Evolutionary conservation across 2,113 vertebrate genomes (phyloP).

Genomic region (Dolichallabes microphthalmus): DNA sequence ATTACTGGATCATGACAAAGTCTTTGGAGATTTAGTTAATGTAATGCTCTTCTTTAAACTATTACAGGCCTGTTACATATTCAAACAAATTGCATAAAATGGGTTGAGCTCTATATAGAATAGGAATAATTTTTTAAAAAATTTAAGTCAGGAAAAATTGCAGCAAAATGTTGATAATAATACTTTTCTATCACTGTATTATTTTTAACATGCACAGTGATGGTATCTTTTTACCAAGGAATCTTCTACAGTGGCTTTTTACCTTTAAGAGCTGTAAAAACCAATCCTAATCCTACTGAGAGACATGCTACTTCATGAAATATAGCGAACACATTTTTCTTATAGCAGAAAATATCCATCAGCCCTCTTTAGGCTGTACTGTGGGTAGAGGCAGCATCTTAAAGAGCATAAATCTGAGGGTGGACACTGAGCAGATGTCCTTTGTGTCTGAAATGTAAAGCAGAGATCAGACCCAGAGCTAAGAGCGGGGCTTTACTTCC

Average conservation of each 20-base stretch:
- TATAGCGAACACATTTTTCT: constrained; percentile 20
- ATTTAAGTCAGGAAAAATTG: no score
- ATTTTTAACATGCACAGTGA: background rate
- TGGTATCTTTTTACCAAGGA: constrained; percentile 3
- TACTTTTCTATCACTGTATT: background rate
- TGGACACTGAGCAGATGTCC: constrained; percentile 82
- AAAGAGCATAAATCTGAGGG: constrained; percentile 89
- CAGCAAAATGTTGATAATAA: background rate
- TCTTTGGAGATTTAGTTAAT: constrained; percentile 18
- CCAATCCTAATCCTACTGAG: background rate
- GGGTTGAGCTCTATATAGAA: background rate
- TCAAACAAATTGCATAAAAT: background rate
- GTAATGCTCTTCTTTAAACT: constrained; percentile 19
- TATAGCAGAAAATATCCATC: constrained; percentile 39
- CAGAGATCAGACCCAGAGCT: constrained; percentile 50
- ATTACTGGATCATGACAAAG: constrained; percentile 24
- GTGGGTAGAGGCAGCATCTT: constrained; percentile 67
- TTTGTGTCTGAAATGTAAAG: constrained; percentile 55
- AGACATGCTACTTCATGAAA: constrained; percentile 14
- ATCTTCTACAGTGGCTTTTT: background rate
- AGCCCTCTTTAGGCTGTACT: constrained; percentile 31
- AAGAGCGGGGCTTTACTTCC: constrained; percentile 74
- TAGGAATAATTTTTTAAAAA: no score
- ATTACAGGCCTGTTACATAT: constrained; percentile 9
- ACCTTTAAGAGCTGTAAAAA: background rate